Base-by-base conservation (phyloP, 2,113 vertebrate species). In the Burhinus bistriatus region DNA sequence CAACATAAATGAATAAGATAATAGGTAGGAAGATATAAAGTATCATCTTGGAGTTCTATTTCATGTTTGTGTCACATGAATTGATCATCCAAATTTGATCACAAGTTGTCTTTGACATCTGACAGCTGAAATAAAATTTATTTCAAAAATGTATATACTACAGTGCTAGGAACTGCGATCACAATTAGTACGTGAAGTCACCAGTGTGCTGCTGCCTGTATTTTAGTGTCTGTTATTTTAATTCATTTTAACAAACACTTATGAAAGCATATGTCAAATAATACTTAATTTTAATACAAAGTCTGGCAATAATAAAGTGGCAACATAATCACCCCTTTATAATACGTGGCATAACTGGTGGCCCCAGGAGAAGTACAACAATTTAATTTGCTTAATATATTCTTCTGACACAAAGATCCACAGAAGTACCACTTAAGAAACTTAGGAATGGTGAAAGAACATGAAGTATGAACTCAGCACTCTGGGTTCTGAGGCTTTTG, bases 171-270 rank as follows among this genome's bases (percentile, higher is more conserved):
- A 87, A 36, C 34, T 71, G 26, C 44, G 79, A 27, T 59, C 65
- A 88, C 75, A 68, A 38, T n/a, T 83, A 87, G 62, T 49, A 64
- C 1, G 3, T 89, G 83, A 90, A 97, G 71, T 55, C 68, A 61
- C 69, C 84, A 44, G 52, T 59, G 45, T 40, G 58, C 19, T 91
- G 42, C 80, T 94, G 51, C 64, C 40, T 93, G 9, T 91, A 73
- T 97, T 98, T 95, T 81, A 59, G 85, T 77, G 22, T 91, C 69
- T 90, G 90, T 87, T 97, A 83, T 90, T 97, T 96, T 94, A 93
- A 95, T 95, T 88, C 34, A 84, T 95, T 96, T 94, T 97, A 97
- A 91, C 81, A 97, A 98, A 96, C 93, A 94, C 87, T 95, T 93
- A 25, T 89, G 54, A 73, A 80, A 89, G 5, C 59, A 25, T 75